These are phyloP conservation scores for Macrocentrus cingulum DNA, from an alignment of 1,140 invertebrate species.

Conservation along the genomic window DNA sequence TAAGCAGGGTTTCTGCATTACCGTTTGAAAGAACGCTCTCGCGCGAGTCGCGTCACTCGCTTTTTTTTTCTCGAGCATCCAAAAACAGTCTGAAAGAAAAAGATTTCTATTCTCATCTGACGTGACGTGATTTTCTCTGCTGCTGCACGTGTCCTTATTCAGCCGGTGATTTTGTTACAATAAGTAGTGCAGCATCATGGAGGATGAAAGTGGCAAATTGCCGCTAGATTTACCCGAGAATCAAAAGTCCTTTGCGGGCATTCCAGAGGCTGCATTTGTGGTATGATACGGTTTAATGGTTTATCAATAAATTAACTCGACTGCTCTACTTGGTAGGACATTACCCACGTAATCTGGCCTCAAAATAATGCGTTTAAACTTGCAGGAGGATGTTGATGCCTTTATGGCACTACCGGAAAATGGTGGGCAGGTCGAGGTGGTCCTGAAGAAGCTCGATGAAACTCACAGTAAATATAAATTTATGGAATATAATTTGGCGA, in stretches of 20 bases:
- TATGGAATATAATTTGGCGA: slow-evolving; percentile 89
- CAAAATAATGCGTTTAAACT: slow-evolving; percentile 29
- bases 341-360: too few species aligned
- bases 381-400: slow-evolving; percentile 92
- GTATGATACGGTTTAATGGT: slow-evolving; percentile 58
- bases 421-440: slow-evolving; percentile 76
- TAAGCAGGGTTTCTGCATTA: background rate
- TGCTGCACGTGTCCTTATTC: slow-evolving; percentile 9
- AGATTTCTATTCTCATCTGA: slow-evolving; percentile 15
- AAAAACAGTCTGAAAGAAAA: slow-evolving; percentile 4
- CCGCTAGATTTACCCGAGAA: slow-evolving; percentile 57
- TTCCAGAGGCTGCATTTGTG: slow-evolving; percentile 80
- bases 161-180: slow-evolving; percentile 18
- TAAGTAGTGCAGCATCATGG: slow-evolving; percentile 39
- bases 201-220: slow-evolving; percentile 41
- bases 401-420: slow-evolving; percentile 87
- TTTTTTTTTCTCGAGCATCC: too few species aligned
- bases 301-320: slow-evolving; percentile 7
- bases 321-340: slow-evolving; percentile 21
- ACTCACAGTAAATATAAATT: slow-evolving; percentile 95
- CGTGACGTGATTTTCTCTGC: background rate
- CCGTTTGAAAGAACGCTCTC: background rate
- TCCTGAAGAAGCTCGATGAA: slow-evolving; percentile 84
- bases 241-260: slow-evolving; percentile 75
- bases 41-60: too few species aligned